Base-by-base conservation (phyloP, 2,888 invertebrate species). In the Nyleta sp. region DNA sequence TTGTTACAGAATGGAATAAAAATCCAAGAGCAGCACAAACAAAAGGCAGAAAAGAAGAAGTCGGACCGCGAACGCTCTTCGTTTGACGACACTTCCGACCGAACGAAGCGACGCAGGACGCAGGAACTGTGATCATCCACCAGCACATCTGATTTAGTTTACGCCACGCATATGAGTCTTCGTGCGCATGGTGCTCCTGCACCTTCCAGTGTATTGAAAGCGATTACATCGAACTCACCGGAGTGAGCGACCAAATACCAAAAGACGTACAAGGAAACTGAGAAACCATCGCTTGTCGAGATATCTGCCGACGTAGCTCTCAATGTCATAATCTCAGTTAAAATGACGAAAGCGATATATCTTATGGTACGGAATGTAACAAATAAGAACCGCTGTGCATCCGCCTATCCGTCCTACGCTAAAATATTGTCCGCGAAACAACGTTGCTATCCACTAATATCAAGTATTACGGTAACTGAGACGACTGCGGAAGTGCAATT, bases 301-400 rank as follows among this genome's bases (percentile, higher is more conserved):
- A 31, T 60, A 17, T 60, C 60, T 15, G 60, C 46, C n/a, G 60
- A 62, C 33, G 11, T n/a, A 13, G 15, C 13, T 31, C 50, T 50
- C 15, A 62, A 50, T 48, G 20, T 60, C 13, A 60, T 60, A 3
- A 60, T 46, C 17, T 60, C 60, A 3, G 60, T 33, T 33, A 60
- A 60, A 59, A 42, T 59, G 59, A 20, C 59, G 11, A 59, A 59
- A 59, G 28, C 20, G 2, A 42, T 17, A 8, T 57, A 57, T 15
- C n/a, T 24, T 5, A 57, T 20, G 40, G 10, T 57, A 17, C 40
- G 44, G 33, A 10, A 44, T 28, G 17, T 59, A 28, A 42, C 57
- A 5, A 59, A 40, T 59, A 42, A 28, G 22, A 40, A 42, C 17
- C 28, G 24, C n/a, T 4, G 59, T 24, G 20, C 3, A 17, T 59